These are phyloP conservation scores for Cepaea nemoralis DNA, from an alignment of 1,140 invertebrate species.

Conservation along the genomic window DNA sequence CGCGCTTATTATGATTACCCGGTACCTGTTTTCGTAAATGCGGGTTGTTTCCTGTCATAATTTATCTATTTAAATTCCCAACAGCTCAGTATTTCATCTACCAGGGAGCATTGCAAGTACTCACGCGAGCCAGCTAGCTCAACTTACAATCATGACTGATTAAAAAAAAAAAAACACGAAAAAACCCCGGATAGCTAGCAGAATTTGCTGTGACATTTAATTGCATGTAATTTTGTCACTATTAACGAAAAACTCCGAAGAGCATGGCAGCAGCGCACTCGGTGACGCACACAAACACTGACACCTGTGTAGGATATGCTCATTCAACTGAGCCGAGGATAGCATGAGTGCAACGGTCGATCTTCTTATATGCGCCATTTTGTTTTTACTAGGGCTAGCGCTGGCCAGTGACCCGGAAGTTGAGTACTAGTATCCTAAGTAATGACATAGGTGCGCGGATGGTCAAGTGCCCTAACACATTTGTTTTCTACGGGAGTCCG, in stretches of 20 bases:
- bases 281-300: constrained; percentile 14
- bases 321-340: background rate
- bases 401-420: background rate
- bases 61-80: background rate
- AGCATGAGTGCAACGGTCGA: background rate
- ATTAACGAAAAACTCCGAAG: constrained; percentile 13
- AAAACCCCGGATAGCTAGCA: too few species aligned
- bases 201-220: background rate
- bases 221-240: background rate
- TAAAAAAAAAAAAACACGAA: too few species aligned
- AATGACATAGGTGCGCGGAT: too few species aligned
- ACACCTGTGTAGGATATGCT: background rate
- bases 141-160: background rate
- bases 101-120: background rate
- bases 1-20: background rate
- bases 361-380: background rate
- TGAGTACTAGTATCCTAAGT: too few species aligned
- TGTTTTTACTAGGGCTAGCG: background rate
- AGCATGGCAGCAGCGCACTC: background rate
- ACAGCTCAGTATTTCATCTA: background rate
- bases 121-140: background rate
- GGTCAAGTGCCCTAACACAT: too few species aligned
- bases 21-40: background rate
- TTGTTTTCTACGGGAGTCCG: too few species aligned
- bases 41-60: background rate